Percentiles rank a stretch among this genome's conserved stretches.
phyloP scores from a whole-genome alignment of 2,888 invertebrate species.

The Apamea monoglypha region DNA sequence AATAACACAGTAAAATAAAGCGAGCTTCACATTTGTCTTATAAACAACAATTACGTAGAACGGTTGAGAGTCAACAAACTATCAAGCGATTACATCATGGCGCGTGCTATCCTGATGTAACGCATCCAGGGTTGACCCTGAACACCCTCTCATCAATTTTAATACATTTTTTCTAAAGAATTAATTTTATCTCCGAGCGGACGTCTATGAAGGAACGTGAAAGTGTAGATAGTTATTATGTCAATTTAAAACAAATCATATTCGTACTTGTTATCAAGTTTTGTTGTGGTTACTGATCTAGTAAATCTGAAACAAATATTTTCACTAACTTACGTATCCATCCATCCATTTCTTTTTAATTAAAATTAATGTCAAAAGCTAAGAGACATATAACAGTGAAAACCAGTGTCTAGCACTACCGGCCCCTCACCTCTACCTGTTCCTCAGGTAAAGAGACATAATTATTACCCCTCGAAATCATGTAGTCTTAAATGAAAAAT shows the following conservation, averaged over 20 bases:
- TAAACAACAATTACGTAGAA: conserved; percentile 66
- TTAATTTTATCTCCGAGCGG: no score
- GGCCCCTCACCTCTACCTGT: no score
- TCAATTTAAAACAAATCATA: not conserved
- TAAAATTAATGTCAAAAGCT: not conserved
- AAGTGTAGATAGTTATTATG: no score
- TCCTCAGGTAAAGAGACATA: no score
- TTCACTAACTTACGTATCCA: no score
- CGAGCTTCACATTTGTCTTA: conserved; percentile 58
- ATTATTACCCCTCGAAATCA: no score
- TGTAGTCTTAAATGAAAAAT: no score
- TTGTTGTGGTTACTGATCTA: no score
- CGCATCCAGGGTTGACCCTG: conserved; percentile 62
- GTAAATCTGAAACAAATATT: not conserved
- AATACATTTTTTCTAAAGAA: not conserved
- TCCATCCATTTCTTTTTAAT: not conserved
- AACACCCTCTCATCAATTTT: not conserved
- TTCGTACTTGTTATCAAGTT: no score
- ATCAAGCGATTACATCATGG: conserved; percentile 77
- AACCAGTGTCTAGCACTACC: no score
- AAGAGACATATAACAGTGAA: not conserved
- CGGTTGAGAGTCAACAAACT: conserved; percentile 69
- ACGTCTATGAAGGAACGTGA: no score
- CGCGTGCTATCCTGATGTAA: conserved; percentile 79
- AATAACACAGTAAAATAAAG: conserved; percentile 44